A percentile compares a stretch with the other conserved stretches of the same genome.
phyloP scores from a whole-genome alignment of 1,140 invertebrate species.

The Drosophila pruinosa region DNA sequence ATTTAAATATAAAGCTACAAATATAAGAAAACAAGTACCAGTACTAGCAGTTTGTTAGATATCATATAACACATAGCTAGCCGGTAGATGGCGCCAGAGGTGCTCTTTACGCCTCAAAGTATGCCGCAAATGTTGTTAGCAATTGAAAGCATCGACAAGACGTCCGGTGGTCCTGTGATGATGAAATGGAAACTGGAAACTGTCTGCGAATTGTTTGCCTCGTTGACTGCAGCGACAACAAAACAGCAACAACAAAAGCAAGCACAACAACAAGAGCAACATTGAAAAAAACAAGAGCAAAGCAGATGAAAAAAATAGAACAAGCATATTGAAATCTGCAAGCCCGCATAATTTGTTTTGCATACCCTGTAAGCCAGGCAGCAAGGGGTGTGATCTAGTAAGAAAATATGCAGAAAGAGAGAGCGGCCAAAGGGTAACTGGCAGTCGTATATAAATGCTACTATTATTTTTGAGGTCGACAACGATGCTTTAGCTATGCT shows the following conservation, averaged over 20 bases:
- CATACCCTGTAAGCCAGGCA: neutral
- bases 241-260: neutral
- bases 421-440: neutral
- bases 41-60: too few relatives aligned
- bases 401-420: neutral
- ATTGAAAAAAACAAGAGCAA: neutral
- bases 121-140: constrained; percentile 17
- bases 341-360: constrained; percentile 25
- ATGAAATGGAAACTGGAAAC: constrained; percentile 23
- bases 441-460: too few relatives aligned
- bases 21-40: too few relatives aligned
- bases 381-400: neutral
- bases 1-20: too few relatives aligned
- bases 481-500: neutral
- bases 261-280: neutral
- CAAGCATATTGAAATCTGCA: constrained; percentile 1
- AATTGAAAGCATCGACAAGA: neutral
- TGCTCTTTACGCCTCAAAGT: constrained; percentile 16
- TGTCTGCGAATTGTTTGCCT: constrained; percentile 27
- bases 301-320: neutral
- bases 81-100: too few relatives aligned
- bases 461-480: constrained; percentile 13
- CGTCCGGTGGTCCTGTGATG: neutral
- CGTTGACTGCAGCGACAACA: constrained; percentile 16
- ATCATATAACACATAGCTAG: too few relatives aligned